Base-by-base conservation (phyloP, 2,113 vertebrate genomes). In the Podarcis muralis region DNA sequence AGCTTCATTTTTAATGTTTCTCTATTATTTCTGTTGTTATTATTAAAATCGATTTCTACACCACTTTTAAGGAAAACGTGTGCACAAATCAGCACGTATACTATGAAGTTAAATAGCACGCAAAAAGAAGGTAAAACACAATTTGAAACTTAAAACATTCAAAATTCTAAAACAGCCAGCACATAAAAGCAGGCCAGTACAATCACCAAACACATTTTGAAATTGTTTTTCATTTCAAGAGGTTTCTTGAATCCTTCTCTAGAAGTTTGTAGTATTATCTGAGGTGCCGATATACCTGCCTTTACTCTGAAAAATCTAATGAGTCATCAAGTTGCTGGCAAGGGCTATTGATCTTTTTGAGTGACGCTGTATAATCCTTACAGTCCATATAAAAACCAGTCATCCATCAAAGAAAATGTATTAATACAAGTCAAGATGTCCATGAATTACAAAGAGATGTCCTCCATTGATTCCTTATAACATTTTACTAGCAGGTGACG, bases 251-350 rank as follows among this genome's bases (percentile, higher is more conserved):
- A 30, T 90, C 82, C 88, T 75, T 89, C 84, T 35, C 84, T 65
- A 79, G 48, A 79, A 68, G 62, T 22, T 27, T 27, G 88, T 87
- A 83, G 7, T 8, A 66, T 62, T 20, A 23, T 93, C 84, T 89
- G 87, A 90, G 59, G 37, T 93, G 30, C 18, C 93, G 92, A 91
- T 72, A 15, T 69, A 72, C 68, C 32, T 80, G 87, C 2, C 5
- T 79, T 87, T 53, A 88, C 65, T 90, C 48, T 90, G 57, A 4
- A 91, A 94, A 94, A 88, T 43, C 40, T 90, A 86, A 91, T 30
- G 1, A 89, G 30, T 72, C 86, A 84, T 83, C 74, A 88, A 78
- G 57, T 57, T 35, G 89, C 81, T 93, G 62, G 66, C 4, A 94
- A 87, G 6, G 91, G 81, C 77, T 86, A 90, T 27, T 93, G 76